Evolutionary conservation across 2,113 vertebrate genomes (phyloP).

Genomic region (Gavia stellata): DNA sequence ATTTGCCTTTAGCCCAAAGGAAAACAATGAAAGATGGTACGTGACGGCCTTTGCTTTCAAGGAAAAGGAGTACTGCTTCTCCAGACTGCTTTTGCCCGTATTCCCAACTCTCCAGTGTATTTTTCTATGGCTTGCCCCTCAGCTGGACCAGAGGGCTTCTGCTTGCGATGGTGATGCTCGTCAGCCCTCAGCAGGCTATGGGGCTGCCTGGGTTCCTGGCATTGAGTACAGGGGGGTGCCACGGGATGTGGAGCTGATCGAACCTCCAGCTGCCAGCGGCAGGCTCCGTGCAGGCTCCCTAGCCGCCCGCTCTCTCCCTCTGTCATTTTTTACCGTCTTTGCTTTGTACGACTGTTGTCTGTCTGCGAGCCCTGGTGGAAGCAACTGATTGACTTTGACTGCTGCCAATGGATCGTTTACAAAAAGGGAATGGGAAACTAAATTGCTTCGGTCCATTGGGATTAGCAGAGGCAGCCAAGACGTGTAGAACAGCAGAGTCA

Average conservation of each 20-base stretch:
- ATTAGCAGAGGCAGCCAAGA: neutral
- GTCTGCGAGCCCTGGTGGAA: neutral
- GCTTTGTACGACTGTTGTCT: neutral
- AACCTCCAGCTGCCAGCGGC: neutral
- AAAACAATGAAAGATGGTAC: neutral
- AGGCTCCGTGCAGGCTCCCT: neutral
- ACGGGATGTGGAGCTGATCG: neutral
- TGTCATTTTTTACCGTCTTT: neutral
- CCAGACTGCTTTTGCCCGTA: neutral
- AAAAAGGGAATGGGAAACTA: neutral
- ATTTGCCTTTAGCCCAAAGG: neutral
- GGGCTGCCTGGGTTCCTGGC: neutral
- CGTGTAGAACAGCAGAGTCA: neutral
- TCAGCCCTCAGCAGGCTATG: neutral
- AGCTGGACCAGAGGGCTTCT: neutral
- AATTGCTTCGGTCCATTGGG: neutral
- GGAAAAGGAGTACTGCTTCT: neutral
- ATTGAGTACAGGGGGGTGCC: neutral
- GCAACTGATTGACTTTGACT: conserved; percentile 7
- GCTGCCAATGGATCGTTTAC: neutral
- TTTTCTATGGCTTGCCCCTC: neutral
- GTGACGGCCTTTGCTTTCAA: neutral
- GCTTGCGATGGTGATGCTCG: neutral
- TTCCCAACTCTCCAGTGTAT: neutral
- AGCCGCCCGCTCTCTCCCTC: neutral